Evolutionary conservation across 2,797 vertebrate genomes (phyloP), one percentile per base, ranked within the genome.

Genomic region (Mormyrus proboscirostris): DNA sequence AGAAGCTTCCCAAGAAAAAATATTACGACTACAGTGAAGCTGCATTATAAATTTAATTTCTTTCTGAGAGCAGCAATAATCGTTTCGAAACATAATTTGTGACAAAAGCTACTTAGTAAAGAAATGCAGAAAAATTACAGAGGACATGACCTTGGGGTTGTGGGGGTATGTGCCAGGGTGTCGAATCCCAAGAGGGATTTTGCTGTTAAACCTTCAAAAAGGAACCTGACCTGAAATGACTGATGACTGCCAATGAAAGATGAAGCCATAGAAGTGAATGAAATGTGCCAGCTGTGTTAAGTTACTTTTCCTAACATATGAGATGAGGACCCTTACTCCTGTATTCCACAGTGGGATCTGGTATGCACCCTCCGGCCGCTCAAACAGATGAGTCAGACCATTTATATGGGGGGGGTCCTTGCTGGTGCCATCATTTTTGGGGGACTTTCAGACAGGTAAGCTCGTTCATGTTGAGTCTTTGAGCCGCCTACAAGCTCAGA

Each of bases 341-440:
- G 25, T 69, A 33, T 50, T 73, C 33, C 25, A 5, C 91, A 96
- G 96, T 96, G 95, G 95, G 92, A 93, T 19, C 89, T 96, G 91
- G 96, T 96, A 16, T 96, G 96, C 59, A 93, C 90, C 1, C 89
- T 94, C n/a, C 94, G 94, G 29, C 94, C 95, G 3, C 92, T 96
- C 4, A 96, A 96, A 89, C 96, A 96, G 92, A 96, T 96, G 95
- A 96, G 95, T 89, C 96, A 96, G 91, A 96, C 95, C 69, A 95
- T 96, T 88, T 96, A 96, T 83, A 96, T 96, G 95, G 96, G 95
- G 0, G 96, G 96, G 82, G 95, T 96, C 55, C 92, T 96, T 86
- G 1, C 94, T 0, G 96, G 96, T 10, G 95, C 96, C 85, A 94
- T 96, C 59, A 49, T 96, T 57, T 96, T 92, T 0, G 96, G 96